Percentiles rank a stretch among this genome's conserved stretches.
Conservation (phyloP, 2,113 vertebrate species). For the Platysternon megacephalum region DNA sequence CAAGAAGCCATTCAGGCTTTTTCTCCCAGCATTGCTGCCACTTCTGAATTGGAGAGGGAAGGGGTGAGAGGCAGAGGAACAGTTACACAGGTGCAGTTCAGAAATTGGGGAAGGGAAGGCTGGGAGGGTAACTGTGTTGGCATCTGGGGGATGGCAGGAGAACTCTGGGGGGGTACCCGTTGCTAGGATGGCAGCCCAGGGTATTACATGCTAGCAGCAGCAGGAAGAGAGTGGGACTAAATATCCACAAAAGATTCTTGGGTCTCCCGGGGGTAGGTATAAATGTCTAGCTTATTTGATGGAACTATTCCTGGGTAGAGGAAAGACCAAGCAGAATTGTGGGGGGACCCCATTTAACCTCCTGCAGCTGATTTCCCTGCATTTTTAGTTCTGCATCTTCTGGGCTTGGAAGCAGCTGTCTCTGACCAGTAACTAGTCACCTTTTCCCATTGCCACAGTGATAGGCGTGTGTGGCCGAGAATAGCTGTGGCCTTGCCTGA, state of each 20-base stretch:
- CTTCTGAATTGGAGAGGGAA: not conserved
- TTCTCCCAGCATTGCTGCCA: not conserved
- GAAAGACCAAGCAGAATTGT: not conserved
- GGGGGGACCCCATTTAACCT: accelerated
- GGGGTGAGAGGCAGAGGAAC: too few relatives aligned
- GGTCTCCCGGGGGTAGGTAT: not conserved
- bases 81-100: not conserved
- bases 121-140: not conserved
- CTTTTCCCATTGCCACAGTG: not conserved
- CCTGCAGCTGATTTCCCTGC: accelerated
- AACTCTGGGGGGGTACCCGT: not conserved
- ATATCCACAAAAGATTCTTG: too few relatives aligned
- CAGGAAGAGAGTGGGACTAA: not conserved
- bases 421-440: not conserved
- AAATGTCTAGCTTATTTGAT: not conserved
- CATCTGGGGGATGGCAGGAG: not conserved
- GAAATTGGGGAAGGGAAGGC: not conserved
- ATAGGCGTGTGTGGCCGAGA: accelerated
- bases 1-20: conserved; percentile 43
- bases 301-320: accelerated
- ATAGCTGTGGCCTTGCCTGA: not conserved
- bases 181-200: not conserved
- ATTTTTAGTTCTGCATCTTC: accelerated
- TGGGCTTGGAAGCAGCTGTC: accelerated
- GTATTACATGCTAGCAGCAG: not conserved